Conservation (phyloP, 2,888 invertebrate genomes). For the Papilio elwesi region DNA sequence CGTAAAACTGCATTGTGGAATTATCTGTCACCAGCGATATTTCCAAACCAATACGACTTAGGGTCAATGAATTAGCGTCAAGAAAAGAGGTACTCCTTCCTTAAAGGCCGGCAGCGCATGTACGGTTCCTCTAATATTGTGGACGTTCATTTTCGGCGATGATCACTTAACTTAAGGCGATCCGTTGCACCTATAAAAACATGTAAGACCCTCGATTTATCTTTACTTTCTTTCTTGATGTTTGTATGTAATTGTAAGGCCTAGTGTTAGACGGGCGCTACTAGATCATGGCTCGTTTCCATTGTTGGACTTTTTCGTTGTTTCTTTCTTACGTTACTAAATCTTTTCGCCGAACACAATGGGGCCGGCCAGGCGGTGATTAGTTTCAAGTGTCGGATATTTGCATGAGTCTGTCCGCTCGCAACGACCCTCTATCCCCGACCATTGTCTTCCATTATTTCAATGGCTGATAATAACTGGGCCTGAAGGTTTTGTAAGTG, state of each 20-base stretch:
- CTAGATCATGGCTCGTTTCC: conserved; percentile 38
- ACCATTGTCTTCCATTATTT: conserved; percentile 73
- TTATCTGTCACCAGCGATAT: too few relatives aligned
- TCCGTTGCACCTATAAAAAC: too few relatives aligned
- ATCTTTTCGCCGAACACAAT: conserved; percentile 69
- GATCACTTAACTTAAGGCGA: too few relatives aligned
- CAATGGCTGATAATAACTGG: conserved; percentile 74
- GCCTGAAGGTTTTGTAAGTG: conserved; percentile 70
- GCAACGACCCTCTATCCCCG: conserved; percentile 68
- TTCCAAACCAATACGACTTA: too few relatives aligned
- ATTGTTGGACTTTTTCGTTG: conserved; percentile 49
- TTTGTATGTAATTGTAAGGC: conserved; percentile 9
- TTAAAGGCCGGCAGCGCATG: too few relatives aligned
- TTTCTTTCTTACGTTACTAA: conserved; percentile 55
- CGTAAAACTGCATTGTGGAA: too few relatives aligned
- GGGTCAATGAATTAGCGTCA: too few relatives aligned
- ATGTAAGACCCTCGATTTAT: not conserved
- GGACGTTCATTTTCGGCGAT: too few relatives aligned
- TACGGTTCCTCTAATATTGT: too few relatives aligned
- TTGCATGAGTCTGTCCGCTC: conserved; percentile 67
- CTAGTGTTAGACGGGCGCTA: not conserved
- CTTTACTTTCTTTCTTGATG: not conserved
- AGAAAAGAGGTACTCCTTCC: too few relatives aligned
- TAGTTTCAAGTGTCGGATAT: conserved; percentile 68
- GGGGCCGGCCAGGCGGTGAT: conserved; percentile 59